These are phyloP conservation scores for Ailuropoda melanoleuca DNA, from an alignment of 2,113 vertebrate genomes.

Conservation along the genomic window DNA sequence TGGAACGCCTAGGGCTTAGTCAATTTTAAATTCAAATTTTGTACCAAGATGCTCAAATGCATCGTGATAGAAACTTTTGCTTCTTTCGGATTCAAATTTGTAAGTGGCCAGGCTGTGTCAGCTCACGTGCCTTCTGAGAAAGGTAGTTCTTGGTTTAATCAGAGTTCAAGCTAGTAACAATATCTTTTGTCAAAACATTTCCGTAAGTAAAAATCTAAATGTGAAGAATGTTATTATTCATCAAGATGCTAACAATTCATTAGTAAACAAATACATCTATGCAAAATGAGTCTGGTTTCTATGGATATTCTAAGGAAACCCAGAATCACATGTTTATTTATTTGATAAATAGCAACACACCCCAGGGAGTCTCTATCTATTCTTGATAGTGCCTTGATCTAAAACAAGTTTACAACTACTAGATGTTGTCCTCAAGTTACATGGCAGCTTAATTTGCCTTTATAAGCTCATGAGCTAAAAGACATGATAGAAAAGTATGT, in stretches of 20 bases:
- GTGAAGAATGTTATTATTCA: slow-evolving; percentile 9
- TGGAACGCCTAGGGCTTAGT: not conserved
- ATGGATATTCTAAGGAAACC: not conserved
- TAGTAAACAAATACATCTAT: not conserved
- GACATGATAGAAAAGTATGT: not conserved
- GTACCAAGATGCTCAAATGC: not conserved
- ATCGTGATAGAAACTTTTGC: not conserved
- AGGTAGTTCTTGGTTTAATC: not conserved
- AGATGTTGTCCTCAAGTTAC: not conserved
- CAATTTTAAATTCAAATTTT: slow-evolving; percentile 30
- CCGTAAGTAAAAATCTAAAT: slow-evolving; percentile 32
- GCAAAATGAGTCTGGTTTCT: not conserved
- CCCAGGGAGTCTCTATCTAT: not conserved
- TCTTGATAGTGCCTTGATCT: not conserved
- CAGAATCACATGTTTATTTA: not conserved
- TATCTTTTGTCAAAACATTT: slow-evolving; percentile 36
- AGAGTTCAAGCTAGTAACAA: not conserved
- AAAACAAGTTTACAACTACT: not conserved
- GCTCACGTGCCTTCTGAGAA: not conserved
- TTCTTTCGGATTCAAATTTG: not conserved
- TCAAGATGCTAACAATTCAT: not conserved
- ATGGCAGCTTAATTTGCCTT: not conserved
- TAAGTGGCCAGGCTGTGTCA: not conserved
- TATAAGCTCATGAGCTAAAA: not conserved
- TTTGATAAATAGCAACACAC: not conserved